Conservation (phyloP, 35 echinoderm and acorn worm genomes). For the Anneissia japonica region DNA sequence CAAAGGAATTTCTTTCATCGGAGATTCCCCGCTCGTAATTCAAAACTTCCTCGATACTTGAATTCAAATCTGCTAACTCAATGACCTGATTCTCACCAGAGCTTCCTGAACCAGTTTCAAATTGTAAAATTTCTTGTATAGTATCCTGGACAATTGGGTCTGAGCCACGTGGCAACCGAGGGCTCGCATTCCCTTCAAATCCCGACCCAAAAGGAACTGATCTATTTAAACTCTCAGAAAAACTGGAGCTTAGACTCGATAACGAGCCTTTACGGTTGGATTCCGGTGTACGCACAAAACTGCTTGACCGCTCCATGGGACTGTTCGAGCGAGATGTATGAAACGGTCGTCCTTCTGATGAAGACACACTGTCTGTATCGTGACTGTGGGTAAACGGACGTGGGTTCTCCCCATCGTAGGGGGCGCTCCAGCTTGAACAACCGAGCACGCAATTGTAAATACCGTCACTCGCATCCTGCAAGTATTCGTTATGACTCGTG, state of each 20-base stretch:
- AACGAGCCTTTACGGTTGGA: background rate
- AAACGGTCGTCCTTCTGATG: background rate
- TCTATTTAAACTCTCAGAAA: background rate
- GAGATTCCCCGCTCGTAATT: background rate
- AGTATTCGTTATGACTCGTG: conserved; percentile 76
- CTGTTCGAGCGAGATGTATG: background rate
- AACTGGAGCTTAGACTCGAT: background rate
- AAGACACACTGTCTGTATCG: background rate
- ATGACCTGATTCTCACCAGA: background rate
- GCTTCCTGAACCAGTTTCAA: background rate
- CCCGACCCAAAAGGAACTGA: background rate
- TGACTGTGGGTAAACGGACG: conserved; percentile 38
- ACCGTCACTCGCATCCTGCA: conserved; percentile 66
- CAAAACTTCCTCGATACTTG: background rate
- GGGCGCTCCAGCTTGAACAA: conserved; percentile 56
- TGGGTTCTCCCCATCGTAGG: conserved; percentile 74
- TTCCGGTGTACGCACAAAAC: background rate
- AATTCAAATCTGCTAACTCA: background rate
- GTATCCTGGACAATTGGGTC: background rate
- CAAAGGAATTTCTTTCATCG: background rate
- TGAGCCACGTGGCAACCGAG: background rate
- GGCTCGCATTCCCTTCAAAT: background rate
- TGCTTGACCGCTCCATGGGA: background rate
- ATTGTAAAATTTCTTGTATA: background rate
- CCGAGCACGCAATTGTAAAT: conserved; percentile 48